These are phyloP conservation scores for Megathymus violae DNA, from an alignment of 1,140 invertebrate genomes.

Conservation along the genomic window DNA sequence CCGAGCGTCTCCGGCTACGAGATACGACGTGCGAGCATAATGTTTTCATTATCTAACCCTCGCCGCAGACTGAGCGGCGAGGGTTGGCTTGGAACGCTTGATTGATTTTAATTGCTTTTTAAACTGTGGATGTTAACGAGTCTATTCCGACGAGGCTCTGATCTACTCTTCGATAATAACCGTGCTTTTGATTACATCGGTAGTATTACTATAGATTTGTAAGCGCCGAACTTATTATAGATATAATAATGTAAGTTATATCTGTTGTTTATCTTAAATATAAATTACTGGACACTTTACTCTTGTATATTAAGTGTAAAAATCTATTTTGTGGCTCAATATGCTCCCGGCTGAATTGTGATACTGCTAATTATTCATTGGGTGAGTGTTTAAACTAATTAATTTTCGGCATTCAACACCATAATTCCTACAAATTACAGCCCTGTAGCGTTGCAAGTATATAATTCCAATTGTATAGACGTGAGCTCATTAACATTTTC, in stretches of 20 bases:
- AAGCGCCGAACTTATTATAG: too few relatives aligned
- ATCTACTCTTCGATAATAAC: conserved; percentile 11
- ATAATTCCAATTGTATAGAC: conserved; percentile 70
- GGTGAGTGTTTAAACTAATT: conserved; percentile 52
- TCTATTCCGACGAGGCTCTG: conserved; percentile 27
- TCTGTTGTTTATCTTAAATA: too few relatives aligned
- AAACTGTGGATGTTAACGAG: conserved; percentile 36
- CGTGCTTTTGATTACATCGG: background rate
- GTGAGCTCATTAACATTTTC: conserved; percentile 79
- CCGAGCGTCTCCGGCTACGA: conserved; percentile 33
- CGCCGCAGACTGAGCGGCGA: conserved; percentile 35
- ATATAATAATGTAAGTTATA: too few relatives aligned
- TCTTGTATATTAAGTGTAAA: too few relatives aligned
- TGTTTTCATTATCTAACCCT: conserved; percentile 58
- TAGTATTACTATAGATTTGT: too few relatives aligned
- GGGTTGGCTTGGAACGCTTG: conserved; percentile 51
- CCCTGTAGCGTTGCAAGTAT: conserved; percentile 46
- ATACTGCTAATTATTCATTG: conserved; percentile 16
- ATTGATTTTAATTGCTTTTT: conserved; percentile 69
- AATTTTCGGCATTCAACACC: conserved; percentile 56
- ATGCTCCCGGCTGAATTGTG: conserved; percentile 18
- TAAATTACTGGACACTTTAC: too few relatives aligned
- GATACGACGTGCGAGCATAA: conserved; percentile 42
- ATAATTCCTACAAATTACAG: conserved; percentile 67
- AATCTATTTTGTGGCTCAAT: conserved; percentile 1